Base-by-base conservation (phyloP, 2,113 vertebrate genomes). In the Synchiropus splendidus region DNA sequence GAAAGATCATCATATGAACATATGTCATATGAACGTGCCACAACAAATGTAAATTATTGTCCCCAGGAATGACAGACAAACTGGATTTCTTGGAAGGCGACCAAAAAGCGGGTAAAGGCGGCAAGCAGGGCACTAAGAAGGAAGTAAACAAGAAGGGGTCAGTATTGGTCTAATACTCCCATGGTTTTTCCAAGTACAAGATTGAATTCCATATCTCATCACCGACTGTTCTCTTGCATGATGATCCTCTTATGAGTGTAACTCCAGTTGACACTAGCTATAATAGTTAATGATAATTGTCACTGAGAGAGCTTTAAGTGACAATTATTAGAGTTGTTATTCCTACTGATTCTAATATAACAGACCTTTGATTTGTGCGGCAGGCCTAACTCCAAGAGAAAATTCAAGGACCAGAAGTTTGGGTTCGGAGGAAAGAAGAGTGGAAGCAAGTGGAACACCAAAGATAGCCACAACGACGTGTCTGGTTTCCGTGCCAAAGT, bases 361-460 rank as follows among this genome's bases (percentile, higher is more conserved):
- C 2, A 1, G 13, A 12, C 5, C 2, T 3, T 1, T 34, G 3
- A n/a, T 21, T 41, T 3, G 30, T 41, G 70, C 49, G 57, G 41
- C 67, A 99, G 94, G 18, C 79, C 88, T 16, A 97, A 64, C 38
- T 74, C 91, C 10, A 99, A 96, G 79, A 88, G 89, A 51, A 88
- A 90, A 33, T 96, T 81, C 70, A 99, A 98, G 76, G 90, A 99
- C 58, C 85, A 95, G 68, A 93, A 83, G 67, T 98, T 98, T 74
- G 95, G 95, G 44, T 99, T 93, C 58, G 95, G 95, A 9, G 95
- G 95, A 5, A 98, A 89, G 82, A 99, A 99, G 70, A 94, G 90
- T 16, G 91, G 92, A 5, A 88, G 77, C 17, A 98, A 99, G 62
- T 89, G 90, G 92, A 98, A 98, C 71, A 99, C 90, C 11, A 91